Percentiles rank a stretch among this genome's conserved stretches.
phyloP scores from a whole-genome alignment of 2,113 vertebrate species.

The Apaloderma vittatum region DNA sequence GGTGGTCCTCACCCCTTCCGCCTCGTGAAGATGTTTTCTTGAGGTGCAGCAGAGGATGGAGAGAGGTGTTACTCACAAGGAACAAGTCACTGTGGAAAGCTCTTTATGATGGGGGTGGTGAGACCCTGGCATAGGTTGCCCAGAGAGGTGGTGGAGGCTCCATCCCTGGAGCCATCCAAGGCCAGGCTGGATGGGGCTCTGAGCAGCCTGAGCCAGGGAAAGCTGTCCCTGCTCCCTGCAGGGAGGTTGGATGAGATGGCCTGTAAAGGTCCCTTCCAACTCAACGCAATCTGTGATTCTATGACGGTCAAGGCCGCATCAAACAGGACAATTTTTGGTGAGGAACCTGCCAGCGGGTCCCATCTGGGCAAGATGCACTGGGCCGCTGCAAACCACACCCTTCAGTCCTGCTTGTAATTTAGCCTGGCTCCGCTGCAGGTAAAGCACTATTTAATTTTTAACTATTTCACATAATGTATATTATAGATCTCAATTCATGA shows the following conservation, averaged over 20 bases:
- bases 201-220: too few species aligned
- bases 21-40: rapidly evolving
- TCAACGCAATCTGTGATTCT: too few species aligned
- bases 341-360: background rate
- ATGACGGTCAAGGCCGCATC: background rate
- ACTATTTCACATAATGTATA: background rate
- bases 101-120: too few species aligned
- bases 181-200: too few species aligned
- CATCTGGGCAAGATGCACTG: background rate
- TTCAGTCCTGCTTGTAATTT: background rate
- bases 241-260: too few species aligned
- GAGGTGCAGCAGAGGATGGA: rapidly evolving
- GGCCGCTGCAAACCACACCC: background rate
- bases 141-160: too few species aligned
- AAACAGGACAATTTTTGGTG: rapidly evolving
- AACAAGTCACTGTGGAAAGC: too few species aligned
- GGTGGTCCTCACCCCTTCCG: rapidly evolving
- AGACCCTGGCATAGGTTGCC: too few species aligned
- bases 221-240: too few species aligned
- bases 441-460: background rate
- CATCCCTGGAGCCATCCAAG: too few species aligned
- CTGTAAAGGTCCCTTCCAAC: too few species aligned
- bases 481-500: constrained; percentile 7
- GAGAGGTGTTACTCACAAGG: background rate
- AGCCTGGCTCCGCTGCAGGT: background rate